A percentile compares a stretch with the other conserved stretches of the same genome.
Evolutionary conservation across 2,888 invertebrate species (phyloP).

Genomic region (Amphipyra berbera): DNA sequence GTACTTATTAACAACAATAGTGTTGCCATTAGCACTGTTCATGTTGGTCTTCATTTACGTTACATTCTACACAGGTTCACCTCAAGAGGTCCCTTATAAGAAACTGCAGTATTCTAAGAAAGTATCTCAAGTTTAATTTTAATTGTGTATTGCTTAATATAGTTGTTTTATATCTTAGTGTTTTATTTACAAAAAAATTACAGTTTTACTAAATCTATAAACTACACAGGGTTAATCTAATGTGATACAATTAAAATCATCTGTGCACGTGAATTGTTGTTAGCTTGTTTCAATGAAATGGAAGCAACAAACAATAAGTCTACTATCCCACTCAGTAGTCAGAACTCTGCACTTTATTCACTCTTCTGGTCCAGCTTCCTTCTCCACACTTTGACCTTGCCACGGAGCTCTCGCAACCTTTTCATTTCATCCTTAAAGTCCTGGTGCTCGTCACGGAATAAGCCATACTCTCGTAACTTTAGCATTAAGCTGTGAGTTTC

Average conservation of each 20-base stretch:
- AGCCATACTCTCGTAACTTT: constrained; percentile 93
- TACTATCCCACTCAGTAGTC: too few species aligned
- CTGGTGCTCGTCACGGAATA: constrained; percentile 96
- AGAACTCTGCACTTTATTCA: constrained; percentile 67
- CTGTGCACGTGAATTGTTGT: too few species aligned
- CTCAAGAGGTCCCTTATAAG: constrained; percentile 42
- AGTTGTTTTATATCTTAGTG: constrained; percentile 16
- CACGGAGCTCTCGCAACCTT: constrained; percentile 93
- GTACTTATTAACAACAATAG: constrained; percentile 47
- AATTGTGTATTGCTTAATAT: constrained; percentile 18
- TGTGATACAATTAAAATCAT: too few species aligned
- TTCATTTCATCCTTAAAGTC: constrained; percentile 97
- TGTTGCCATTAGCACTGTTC: constrained; percentile 50
- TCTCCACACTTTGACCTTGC: constrained; percentile 91
- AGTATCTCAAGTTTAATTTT: constrained; percentile 33
- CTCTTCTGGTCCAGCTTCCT: constrained; percentile 83
- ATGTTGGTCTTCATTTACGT: constrained; percentile 53
- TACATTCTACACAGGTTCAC: constrained; percentile 50
- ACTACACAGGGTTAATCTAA: constrained; percentile 20
- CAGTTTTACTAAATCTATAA: constrained; percentile 14
- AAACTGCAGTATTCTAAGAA: constrained; percentile 40
- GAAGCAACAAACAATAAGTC: too few species aligned
- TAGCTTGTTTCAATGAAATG: too few species aligned
- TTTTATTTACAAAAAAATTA: constrained; percentile 47
- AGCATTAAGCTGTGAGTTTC: constrained; percentile 94